Evolutionary conservation across 2,888 invertebrate species (phyloP), one percentile per base, ranked within the genome.

Genomic region (Metacarcinus magister): DNA sequence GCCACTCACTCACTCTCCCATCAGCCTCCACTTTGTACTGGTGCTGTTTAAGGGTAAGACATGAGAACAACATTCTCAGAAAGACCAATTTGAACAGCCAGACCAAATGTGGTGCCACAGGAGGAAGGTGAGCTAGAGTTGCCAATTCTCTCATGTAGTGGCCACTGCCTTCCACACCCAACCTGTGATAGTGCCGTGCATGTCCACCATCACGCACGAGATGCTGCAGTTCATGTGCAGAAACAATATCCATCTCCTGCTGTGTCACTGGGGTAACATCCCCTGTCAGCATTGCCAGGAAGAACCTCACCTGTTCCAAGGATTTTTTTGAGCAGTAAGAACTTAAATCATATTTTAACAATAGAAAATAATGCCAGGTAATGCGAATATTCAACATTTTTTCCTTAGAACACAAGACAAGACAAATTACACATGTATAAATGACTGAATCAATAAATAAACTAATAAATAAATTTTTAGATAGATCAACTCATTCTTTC

Each of bases 251-350:
- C 75, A 82, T 82, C 10, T n/a, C 28, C 28, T 82, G n/a, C 10
- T 8, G n/a, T 5, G 75, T 82, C 10, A 82, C n/a, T 32, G 75
- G 8, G n/a, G 75, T 28, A 28, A 28, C 32, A 28, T 28, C 75
- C 28, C 75, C 75, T 82, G 75, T 82, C 75, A 82, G 75, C 75
- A 82, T 8, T 82, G 75, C 75, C 75, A 82, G 75, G 75, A 82
- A 82, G 75, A 82, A 82, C 32, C 32, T 82, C 75, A 82, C 75
- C 75, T 82, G 75, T 82, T n/a, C 75, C 75, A 82, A 82, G 75
- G 75, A 28, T 82, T 82, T 82, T 82, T n/a, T 82, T 82, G 5
- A 82, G 75, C 75, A 82, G n/a, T 8, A 23, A 54, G 16, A 54
- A 54, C 8, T 54, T 7, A 16, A 0, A 2, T 16, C 13, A 54